phyloP scores from a whole-genome alignment of 2,888 invertebrate genomes.

The Mythimna loreyi region DNA sequence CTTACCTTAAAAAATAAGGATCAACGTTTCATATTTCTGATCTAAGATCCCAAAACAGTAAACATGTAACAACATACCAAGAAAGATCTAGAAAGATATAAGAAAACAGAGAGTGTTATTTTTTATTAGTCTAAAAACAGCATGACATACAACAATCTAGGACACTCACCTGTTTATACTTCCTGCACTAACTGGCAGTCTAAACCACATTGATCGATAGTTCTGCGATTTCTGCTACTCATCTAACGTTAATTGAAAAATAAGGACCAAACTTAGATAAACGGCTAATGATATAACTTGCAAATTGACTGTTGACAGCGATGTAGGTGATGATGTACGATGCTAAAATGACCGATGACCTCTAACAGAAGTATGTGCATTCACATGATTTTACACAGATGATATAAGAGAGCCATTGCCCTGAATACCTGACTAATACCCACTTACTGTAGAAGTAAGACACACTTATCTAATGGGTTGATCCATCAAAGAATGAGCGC shows the following conservation, averaged over 20 bases:
- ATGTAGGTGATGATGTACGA: conserved; percentile 63
- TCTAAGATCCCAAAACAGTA: background rate
- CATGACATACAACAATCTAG: conserved; percentile 8
- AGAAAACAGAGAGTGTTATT: conserved; percentile 4
- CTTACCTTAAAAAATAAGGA: too few relatives aligned
- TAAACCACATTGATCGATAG: conserved; percentile 37
- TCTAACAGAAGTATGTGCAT: conserved; percentile 54
- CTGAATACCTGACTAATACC: conserved; percentile 72
- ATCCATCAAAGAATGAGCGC: conserved; percentile 9
- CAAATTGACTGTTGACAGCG: conserved; percentile 70
- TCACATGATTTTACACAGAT: conserved; percentile 65
- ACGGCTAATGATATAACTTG: conserved; percentile 66
- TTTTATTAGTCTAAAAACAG: background rate
- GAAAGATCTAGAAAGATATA: background rate
- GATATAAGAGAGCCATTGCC: conserved; percentile 75
- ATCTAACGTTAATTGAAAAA: conserved; percentile 49
- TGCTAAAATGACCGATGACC: conserved; percentile 66
- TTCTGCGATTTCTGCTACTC: conserved; percentile 14
- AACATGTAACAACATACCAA: background rate
- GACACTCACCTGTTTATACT: conserved; percentile 16
- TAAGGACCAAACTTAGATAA: conserved; percentile 38
- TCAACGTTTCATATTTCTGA: background rate
- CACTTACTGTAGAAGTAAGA: conserved; percentile 45
- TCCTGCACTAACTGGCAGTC: conserved; percentile 6
- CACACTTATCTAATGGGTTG: conserved; percentile 52